Percentiles rank a stretch among this genome's conserved stretches.
Evolutionary conservation across 2,113 vertebrate genomes (phyloP).

Genomic region (Perca schrenkii): DNA sequence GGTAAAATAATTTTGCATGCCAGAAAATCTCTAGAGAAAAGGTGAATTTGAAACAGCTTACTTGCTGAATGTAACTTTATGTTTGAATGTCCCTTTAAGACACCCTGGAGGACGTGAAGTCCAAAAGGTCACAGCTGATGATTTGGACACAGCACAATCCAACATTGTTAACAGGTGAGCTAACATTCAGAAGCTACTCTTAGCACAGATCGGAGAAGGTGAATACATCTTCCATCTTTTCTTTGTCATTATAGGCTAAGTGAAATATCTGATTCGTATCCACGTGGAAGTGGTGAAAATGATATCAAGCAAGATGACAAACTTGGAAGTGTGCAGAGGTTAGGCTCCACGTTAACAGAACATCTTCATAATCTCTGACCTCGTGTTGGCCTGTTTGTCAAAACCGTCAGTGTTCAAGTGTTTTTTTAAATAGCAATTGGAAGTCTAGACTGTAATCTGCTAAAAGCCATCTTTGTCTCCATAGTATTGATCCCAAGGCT

Average conservation of each 20-base stretch:
- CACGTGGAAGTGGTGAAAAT: neutral
- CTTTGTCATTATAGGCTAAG: neutral
- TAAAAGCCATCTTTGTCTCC: constrained; percentile 48
- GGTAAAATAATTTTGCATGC: too few species aligned
- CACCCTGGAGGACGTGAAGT: neutral
- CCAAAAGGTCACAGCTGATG: neutral
- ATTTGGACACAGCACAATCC: neutral
- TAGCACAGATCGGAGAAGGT: neutral
- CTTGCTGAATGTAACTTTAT: neutral
- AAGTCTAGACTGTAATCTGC: constrained; percentile 40
- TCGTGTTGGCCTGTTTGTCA: constrained; percentile 12
- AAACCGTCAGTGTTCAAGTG: neutral
- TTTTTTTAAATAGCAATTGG: constrained; percentile 13
- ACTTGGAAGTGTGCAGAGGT: constrained; percentile 22
- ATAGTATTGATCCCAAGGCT: constrained; percentile 27
- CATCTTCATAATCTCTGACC: neutral
- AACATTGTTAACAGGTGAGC: neutral
- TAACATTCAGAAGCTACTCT: neutral
- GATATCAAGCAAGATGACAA: too few species aligned
- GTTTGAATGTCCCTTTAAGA: constrained; percentile 7
- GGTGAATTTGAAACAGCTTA: neutral
- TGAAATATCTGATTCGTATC: neutral
- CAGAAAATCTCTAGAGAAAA: neutral
- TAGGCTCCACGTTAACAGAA: constrained; percentile 13
- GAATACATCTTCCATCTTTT: neutral